Percentiles rank a stretch among this genome's conserved stretches.
Conservation (phyloP, 2,113 vertebrate genomes). For the Lathamus discolor region DNA sequence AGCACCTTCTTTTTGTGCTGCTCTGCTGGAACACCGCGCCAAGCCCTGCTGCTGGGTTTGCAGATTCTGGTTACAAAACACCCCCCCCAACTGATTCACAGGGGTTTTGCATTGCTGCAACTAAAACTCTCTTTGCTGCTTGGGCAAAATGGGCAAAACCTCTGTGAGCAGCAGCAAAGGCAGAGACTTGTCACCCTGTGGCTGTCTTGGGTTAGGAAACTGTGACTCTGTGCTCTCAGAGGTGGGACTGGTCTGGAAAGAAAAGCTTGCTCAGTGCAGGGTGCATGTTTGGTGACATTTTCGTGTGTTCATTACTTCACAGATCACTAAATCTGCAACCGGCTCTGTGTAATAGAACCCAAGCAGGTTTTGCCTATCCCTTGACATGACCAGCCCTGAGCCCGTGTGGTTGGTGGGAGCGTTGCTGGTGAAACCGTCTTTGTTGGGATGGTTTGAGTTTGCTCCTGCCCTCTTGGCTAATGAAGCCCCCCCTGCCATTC, state of each 20-base stretch:
- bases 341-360: neutral
- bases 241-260: neutral
- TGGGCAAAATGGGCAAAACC: neutral
- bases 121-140: neutral
- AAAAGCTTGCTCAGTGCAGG: slow-evolving; percentile 3
- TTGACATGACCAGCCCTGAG: neutral
- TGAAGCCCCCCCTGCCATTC: neutral
- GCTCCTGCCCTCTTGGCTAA: neutral
- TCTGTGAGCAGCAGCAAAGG: neutral
- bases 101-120: neutral
- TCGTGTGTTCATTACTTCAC: neutral
- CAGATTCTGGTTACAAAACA: neutral
- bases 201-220: slow-evolving; percentile 15
- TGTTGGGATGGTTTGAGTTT: neutral
- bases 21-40: rapidly evolving
- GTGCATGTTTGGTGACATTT: neutral
- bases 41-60: neutral
- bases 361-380: neutral
- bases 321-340: neutral
- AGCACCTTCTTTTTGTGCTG: neutral
- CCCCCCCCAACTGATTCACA: neutral
- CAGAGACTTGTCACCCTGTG: neutral
- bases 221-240: neutral
- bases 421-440: neutral
- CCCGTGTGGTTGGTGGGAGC: neutral